A percentile compares a stretch with the other conserved stretches of the same genome.
Conservation (phyloP, 2,888 invertebrate genomes). For the Pherbina coryleti region DNA sequence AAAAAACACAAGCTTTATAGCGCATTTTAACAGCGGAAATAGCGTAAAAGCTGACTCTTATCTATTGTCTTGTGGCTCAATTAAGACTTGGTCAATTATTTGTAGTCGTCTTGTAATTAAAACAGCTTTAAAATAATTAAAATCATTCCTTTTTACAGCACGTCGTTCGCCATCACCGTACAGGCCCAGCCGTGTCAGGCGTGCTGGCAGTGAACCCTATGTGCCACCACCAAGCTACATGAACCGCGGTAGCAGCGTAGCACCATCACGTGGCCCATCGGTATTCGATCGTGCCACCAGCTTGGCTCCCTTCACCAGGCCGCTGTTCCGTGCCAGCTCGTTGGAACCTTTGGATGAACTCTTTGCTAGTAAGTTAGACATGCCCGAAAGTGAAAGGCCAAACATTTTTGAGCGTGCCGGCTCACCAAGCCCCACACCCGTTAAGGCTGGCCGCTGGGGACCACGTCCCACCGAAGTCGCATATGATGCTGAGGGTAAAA, state of each 20-base stretch:
- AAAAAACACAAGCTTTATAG: too few relatives aligned
- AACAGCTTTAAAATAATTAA: too few relatives aligned
- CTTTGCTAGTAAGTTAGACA: constrained; percentile 66
- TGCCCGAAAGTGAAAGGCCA: constrained; percentile 53
- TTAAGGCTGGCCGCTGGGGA: constrained; percentile 78
- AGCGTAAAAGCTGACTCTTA: too few relatives aligned
- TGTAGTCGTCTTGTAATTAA: too few relatives aligned
- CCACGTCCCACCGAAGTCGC: constrained; percentile 80
- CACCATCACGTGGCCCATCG: constrained; percentile 58
- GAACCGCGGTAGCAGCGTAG: constrained; percentile 55
- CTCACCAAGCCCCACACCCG: constrained; percentile 77
- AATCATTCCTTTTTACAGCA: constrained; percentile 49
- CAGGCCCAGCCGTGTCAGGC: constrained; percentile 57
- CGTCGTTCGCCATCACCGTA: constrained; percentile 60
- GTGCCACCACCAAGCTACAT: constrained; percentile 63
- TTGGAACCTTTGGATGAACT: constrained; percentile 67
- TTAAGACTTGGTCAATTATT: too few relatives aligned
- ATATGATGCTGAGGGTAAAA: constrained; percentile 82
- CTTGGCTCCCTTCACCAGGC: constrained; percentile 61
- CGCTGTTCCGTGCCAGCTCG: constrained; percentile 66
- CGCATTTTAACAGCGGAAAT: too few relatives aligned
- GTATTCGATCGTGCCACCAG: constrained; percentile 65
- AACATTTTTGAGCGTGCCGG: constrained; percentile 71
- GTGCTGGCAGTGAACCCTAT: constrained; percentile 67
- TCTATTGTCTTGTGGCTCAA: too few relatives aligned